These are phyloP conservation scores for Butorides virescens DNA, from an alignment of 2,113 vertebrate genomes.

Conservation along the genomic window DNA sequence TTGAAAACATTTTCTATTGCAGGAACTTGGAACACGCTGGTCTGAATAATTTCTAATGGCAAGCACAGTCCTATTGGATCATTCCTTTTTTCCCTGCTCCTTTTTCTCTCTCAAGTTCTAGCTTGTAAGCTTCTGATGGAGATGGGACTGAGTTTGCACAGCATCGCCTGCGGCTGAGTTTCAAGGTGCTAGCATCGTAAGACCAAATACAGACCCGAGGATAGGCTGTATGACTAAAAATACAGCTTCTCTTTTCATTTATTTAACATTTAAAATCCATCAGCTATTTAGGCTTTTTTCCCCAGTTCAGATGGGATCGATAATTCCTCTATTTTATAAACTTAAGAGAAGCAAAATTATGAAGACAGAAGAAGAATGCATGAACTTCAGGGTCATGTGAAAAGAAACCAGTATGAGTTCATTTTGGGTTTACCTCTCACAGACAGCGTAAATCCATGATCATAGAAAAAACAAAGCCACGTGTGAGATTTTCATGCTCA, in stretches of 20 bases:
- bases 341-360: not conserved
- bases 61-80: not conserved
- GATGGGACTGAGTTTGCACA: not conserved
- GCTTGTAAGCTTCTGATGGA: not conserved
- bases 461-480: not conserved
- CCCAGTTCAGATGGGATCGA: not conserved
- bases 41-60: not conserved
- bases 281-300: not conserved
- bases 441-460: not conserved
- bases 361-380: not conserved
- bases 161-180: not conserved
- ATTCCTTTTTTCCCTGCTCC: not conserved
- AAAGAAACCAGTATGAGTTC: not conserved
- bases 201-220: not conserved
- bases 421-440: not conserved
- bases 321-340: not conserved
- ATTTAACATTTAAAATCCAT: not conserved
- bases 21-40: not conserved
- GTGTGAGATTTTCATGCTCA: not conserved
- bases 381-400: not conserved
- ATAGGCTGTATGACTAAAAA: not conserved
- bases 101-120: not conserved
- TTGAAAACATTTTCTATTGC: not conserved
- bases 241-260: not conserved
- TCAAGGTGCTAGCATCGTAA: not conserved